Base-by-base conservation (phyloP, 2,113 vertebrate species). In the Notiomystis cincta region DNA sequence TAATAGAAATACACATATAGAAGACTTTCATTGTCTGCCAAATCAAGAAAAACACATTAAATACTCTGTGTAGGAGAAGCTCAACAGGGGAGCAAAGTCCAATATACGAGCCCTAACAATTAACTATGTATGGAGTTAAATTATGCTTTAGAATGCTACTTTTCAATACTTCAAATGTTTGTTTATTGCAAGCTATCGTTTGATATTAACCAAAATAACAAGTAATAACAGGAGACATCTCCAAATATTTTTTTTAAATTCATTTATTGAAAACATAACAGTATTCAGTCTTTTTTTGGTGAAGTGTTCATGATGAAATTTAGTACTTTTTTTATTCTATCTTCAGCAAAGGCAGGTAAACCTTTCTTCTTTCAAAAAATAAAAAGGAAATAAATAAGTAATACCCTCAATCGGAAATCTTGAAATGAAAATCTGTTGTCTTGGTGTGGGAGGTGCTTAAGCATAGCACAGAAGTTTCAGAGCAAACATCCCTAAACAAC, bases 401-500 rank as follows among this genome's bases (percentile, higher is more conserved):
- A 67, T 50, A 58, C 33, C 8, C 22, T 88, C 45, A 60, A 17
- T 93, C 47, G 78, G 60, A 94, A 88, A 5, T 71, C 25, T 47
- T 86, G 53, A 88, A 80, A 81, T 90, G 4, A 89, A 92, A 92
- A 90, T 90, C 22, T 83, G 19, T 51, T 67, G 31, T 89, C 21
- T 38, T 51, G 57, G 28, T 6, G 3, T 70, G 31, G 27, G 83
- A 5, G 31, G 10, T 92, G 50, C 53, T 92, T 96, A 82, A 71
- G 51, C 56, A 66, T 27, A 56, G 27, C 44, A 51, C 48, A 81
- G 51, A 80, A 93, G 28, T 82, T n/a, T 93, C 60, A 66, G 90
- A 95, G 83, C 20, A 87, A 93, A 71, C 86, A 86, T 90, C 48
- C 48, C 65, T 87, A 89, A 92, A 94, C 53, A 93, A 90, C 87